A percentile compares a stretch with the other conserved stretches of the same genome.
phyloP scores from a whole-genome alignment of 1,140 invertebrate species.

The Sesamia nonagrioides region DNA sequence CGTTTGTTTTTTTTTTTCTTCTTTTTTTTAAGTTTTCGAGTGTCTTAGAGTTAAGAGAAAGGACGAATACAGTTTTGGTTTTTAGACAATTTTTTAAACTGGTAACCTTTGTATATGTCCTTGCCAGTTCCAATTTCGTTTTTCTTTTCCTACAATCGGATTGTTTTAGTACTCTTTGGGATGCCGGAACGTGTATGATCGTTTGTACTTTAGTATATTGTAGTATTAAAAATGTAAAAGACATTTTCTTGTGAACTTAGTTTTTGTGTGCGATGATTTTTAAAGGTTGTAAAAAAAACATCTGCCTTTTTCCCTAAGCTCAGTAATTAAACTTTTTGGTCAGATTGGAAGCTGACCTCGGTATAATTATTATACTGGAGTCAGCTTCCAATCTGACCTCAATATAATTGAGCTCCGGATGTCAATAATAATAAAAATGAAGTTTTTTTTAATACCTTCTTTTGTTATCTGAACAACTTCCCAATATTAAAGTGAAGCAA shows the following conservation, averaged over 20 bases:
- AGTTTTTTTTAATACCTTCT: no score
- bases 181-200: constrained; percentile 55
- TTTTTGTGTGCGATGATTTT: constrained; percentile 42
- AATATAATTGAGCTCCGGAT: no score
- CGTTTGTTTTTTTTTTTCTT: constrained; percentile 65
- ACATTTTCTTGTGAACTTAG: constrained; percentile 81
- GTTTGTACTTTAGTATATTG: constrained; percentile 51
- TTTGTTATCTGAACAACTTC: no score
- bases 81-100: constrained; percentile 26
- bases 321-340: no score
- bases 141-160: constrained; percentile 47
- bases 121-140: constrained; percentile 51
- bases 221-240: constrained; percentile 80
- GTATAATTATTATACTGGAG: no score
- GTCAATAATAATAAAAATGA: no score
- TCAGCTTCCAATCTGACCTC: no score
- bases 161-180: constrained; percentile 51
- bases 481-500: no score
- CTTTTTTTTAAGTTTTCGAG: constrained; percentile 73
- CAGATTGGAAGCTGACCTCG: no score
- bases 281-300: background rate
- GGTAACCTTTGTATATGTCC: constrained; percentile 23
- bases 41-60: constrained; percentile 74
- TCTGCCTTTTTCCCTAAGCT: no score
- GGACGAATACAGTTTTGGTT: constrained; percentile 34